phyloP scores from a whole-genome alignment of 2,888 invertebrate species.

The Amphipoea oculea region DNA sequence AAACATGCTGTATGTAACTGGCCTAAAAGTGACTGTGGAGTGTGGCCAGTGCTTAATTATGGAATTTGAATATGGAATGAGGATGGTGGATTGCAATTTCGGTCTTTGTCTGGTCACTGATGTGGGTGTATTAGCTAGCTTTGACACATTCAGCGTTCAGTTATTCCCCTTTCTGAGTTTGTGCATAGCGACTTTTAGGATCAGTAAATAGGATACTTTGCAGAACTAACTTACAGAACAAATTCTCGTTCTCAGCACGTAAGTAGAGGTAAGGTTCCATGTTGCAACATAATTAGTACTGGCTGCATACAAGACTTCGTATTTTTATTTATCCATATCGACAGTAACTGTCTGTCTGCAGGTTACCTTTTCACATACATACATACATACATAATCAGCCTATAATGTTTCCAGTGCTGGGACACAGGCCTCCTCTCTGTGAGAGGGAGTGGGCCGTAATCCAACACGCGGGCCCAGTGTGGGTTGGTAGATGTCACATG shows the following conservation, averaged over 20 bases:
- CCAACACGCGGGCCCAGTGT: too few relatives aligned
- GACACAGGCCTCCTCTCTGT: too few relatives aligned
- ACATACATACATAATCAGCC: too few relatives aligned
- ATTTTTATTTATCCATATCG: not conserved
- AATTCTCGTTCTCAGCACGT: not conserved
- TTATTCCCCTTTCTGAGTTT: not conserved
- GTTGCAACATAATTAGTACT: too few relatives aligned
- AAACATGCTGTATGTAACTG: conserved; percentile 49
- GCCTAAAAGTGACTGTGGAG: conserved; percentile 34
- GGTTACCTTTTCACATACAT: not conserved
- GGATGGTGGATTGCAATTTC: not conserved
- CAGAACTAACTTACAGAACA: not conserved
- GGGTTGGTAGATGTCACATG: too few relatives aligned
- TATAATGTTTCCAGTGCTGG: too few relatives aligned
- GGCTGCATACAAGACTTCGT: not conserved
- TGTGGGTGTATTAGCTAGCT: not conserved
- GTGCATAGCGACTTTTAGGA: not conserved
- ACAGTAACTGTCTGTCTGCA: not conserved
- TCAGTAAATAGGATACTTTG: not conserved
- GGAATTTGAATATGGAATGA: conserved; percentile 38
- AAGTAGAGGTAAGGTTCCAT: not conserved
- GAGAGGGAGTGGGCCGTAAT: too few relatives aligned
- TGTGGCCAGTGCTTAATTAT: conserved; percentile 33
- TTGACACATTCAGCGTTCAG: conserved; percentile 1
- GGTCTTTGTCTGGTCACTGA: conserved; percentile 6